Evolutionary conservation across 2,113 vertebrate species (phyloP).

Genomic region (Hipposideros armiger): DNA sequence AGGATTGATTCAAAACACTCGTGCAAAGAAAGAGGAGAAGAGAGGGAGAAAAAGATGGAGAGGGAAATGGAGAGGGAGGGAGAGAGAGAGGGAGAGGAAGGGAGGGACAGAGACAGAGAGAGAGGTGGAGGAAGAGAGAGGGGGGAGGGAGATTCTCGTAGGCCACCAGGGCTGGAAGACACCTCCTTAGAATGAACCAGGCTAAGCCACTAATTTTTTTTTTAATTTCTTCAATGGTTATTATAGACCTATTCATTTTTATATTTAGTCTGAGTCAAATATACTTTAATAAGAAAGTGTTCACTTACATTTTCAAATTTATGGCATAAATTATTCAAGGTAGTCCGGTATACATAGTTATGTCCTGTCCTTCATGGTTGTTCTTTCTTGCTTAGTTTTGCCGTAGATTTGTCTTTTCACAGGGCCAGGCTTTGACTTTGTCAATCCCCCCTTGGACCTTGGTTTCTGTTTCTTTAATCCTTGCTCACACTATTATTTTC

Average conservation of each 20-base stretch:
- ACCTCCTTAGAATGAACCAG: neutral
- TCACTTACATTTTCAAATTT: neutral
- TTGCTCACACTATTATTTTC: neutral
- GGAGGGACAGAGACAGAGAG: neutral
- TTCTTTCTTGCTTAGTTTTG: slow-evolving; percentile 2
- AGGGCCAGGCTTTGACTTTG: neutral
- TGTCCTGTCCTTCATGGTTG: neutral
- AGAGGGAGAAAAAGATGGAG: neutral
- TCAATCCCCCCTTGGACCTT: neutral
- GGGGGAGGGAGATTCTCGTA: neutral
- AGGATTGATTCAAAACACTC: neutral
- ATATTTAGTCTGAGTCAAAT: neutral
- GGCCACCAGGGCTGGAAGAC: neutral
- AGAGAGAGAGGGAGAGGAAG: neutral
- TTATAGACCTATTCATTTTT: neutral
- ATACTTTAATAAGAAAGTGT: neutral
- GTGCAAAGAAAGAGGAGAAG: neutral
- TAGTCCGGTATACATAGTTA: neutral
- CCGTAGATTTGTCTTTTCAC: slow-evolving; percentile 16
- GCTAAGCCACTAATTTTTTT: neutral
- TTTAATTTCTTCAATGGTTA: neutral
- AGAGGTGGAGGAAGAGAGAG: no score
- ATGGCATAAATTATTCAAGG: neutral
- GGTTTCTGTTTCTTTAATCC: neutral
- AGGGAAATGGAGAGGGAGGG: neutral